These are phyloP conservation scores for Ceratoteleas bidentatus DNA, from an alignment of 1,140 invertebrate species.

Conservation along the genomic window DNA sequence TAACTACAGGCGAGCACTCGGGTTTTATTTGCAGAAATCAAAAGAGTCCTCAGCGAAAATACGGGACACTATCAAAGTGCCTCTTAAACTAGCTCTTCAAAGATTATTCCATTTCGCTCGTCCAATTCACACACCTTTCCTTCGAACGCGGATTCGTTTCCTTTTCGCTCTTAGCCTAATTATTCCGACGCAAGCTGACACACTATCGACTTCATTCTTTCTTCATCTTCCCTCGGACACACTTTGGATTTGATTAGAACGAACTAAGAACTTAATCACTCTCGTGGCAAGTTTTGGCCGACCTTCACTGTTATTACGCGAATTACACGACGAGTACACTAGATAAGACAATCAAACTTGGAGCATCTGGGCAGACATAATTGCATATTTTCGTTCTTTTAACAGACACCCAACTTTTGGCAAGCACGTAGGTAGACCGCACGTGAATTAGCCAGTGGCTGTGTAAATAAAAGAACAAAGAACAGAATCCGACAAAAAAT, in stretches of 20 bases:
- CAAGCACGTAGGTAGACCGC: constrained; percentile 21
- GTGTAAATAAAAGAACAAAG: constrained; percentile 60
- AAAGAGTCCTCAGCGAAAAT: constrained; percentile 51
- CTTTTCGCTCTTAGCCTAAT: constrained; percentile 35
- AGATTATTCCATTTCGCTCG: constrained; percentile 37
- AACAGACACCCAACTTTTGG: constrained; percentile 10
- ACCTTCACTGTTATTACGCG: constrained; percentile 77
- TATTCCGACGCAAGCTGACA: constrained; percentile 30
- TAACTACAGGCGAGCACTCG: constrained; percentile 40
- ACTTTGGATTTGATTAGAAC: constrained; percentile 69
- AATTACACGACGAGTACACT: constrained; percentile 68
- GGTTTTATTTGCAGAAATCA: constrained; percentile 42
- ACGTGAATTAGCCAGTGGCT: constrained; percentile 36
- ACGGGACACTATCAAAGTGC: constrained; percentile 53
- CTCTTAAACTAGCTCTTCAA: constrained; percentile 23
- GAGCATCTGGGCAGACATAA: constrained; percentile 44
- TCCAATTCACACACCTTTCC: constrained; percentile 10
- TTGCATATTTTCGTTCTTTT: constrained; percentile 66
- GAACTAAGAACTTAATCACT: constrained; percentile 72
- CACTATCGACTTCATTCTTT: constrained; percentile 19
- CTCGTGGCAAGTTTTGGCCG: constrained; percentile 72
- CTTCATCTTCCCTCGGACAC: constrained; percentile 52
- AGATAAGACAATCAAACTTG: constrained; percentile 39
- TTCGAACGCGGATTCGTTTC: constrained; percentile 22
- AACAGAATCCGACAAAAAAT: constrained; percentile 50